These are phyloP conservation scores for Vanessa atalanta DNA, from an alignment of 1,140 invertebrate genomes.

Conservation along the genomic window DNA sequence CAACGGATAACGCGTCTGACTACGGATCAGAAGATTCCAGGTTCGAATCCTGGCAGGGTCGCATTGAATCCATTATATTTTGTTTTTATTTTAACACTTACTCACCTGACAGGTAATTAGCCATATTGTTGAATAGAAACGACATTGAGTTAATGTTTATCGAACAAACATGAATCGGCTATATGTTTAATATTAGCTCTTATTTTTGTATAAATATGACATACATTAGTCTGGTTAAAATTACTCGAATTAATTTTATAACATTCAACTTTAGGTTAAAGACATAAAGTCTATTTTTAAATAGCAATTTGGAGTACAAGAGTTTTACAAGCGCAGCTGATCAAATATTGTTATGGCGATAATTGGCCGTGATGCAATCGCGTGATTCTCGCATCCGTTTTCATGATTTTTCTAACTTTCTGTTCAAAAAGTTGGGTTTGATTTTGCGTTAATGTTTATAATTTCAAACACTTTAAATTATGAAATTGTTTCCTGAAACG, in stretches of 20 bases:
- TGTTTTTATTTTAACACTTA: conserved; percentile 44
- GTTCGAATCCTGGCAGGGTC: conserved; percentile 79
- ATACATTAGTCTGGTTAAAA: conserved; percentile 38
- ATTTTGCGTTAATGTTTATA: conserved; percentile 2
- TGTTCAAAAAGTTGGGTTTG: conserved; percentile 16
- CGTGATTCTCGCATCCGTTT: conserved; percentile 62
- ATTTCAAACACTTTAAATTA: neutral
- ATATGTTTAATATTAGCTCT: conserved; percentile 34
- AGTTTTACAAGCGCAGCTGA: conserved; percentile 65
- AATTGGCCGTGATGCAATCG: conserved; percentile 78
- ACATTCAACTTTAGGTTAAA: conserved; percentile 17
- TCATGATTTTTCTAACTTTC: conserved; percentile 41
- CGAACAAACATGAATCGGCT: conserved; percentile 52
- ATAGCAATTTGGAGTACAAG: conserved; percentile 18
- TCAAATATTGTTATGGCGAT: conserved; percentile 78
- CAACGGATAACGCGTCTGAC: conserved; percentile 96
- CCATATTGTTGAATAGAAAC: conserved; percentile 61
- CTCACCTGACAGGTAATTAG: conserved; percentile 55
- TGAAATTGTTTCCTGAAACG: no score
- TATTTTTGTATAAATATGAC: conserved; percentile 39
- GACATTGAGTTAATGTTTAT: conserved; percentile 68
- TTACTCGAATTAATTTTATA: neutral
- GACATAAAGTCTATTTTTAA: conserved; percentile 23
- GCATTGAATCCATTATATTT: conserved; percentile 34
- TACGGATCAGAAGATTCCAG: conserved; percentile 86